Evolutionary conservation across 2,888 invertebrate genomes (phyloP).

Genomic region (Chrysotoxum bicinctum): DNA sequence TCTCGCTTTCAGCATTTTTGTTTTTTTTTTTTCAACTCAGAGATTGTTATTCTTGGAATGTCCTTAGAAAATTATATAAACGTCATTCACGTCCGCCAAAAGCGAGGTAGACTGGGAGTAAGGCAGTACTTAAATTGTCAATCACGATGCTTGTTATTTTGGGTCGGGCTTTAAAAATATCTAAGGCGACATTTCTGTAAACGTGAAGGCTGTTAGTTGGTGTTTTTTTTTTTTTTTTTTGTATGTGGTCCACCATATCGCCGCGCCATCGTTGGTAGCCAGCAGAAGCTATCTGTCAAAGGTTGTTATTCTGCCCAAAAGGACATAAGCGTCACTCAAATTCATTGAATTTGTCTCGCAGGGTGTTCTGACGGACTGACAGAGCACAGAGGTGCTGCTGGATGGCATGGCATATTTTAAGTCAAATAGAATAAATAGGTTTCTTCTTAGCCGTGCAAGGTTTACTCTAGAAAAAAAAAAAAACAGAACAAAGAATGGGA

Average conservation of each 20-base stretch:
- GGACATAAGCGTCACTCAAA: conserved; percentile 60
- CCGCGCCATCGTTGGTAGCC: not conserved
- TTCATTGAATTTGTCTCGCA: conserved; percentile 37
- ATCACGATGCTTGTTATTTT: conserved; percentile 37
- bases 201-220: not conserved
- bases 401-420: conserved; percentile 27
- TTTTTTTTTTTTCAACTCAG: not conserved
- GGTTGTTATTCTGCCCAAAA: conserved; percentile 39
- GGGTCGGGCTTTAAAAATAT: conserved; percentile 19
- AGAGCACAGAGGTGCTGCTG: conserved; percentile 6
- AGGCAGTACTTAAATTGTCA: conserved; percentile 64
- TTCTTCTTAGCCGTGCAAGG: not conserved
- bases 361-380: not conserved
- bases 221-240: not conserved
- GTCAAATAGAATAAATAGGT: conserved; percentile 39
- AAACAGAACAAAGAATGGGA: not conserved
- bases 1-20: not conserved
- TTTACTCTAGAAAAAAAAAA: not conserved
- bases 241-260: not conserved
- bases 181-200: not conserved
- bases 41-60: conserved; percentile 51
- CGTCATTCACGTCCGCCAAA: conserved; percentile 36
- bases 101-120: not conserved
- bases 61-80: conserved; percentile 43
- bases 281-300: conserved; percentile 34